Evolutionary conservation across 2,888 invertebrate genomes (phyloP).

Genomic region (Allygus modestus): DNA sequence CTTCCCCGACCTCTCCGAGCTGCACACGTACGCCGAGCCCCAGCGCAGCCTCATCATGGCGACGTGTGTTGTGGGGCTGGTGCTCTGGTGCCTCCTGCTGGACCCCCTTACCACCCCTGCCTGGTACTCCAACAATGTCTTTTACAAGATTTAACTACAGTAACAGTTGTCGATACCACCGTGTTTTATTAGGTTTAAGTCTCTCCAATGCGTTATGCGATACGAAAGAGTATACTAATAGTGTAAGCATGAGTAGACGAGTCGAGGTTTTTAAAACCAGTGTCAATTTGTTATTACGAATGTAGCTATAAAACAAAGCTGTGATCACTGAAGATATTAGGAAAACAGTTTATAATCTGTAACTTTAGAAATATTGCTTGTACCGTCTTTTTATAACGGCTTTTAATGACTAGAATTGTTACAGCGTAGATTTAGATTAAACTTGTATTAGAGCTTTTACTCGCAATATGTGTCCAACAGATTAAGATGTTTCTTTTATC

Average conservation of each 20-base stretch:
- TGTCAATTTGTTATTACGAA: background rate
- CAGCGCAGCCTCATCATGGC: slow-evolving; percentile 81
- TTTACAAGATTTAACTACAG: slow-evolving; percentile 51
- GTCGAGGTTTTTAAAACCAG: background rate
- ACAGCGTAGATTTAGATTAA: background rate
- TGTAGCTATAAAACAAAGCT: slow-evolving; percentile 27
- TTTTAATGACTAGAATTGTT: background rate
- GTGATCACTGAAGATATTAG: slow-evolving; percentile 14
- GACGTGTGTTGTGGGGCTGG: slow-evolving; percentile 86
- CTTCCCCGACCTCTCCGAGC: slow-evolving; percentile 90
- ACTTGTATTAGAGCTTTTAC: background rate
- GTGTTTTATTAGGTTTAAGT: background rate
- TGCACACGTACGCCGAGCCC: slow-evolving; percentile 79
- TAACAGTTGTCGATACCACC: background rate
- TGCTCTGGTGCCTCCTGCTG: slow-evolving; percentile 86
- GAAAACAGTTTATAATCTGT: background rate
- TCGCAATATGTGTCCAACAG: background rate
- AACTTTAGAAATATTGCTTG: background rate
- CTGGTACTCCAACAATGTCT: slow-evolving; percentile 74
- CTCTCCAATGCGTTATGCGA: background rate
- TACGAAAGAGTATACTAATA: background rate
- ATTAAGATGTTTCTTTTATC: background rate
- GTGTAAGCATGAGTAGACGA: background rate
- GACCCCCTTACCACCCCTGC: slow-evolving; percentile 86
- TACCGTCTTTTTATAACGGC: background rate